Evolutionary conservation across 2,888 invertebrate genomes (phyloP), one percentile per base, ranked within the genome.

Genomic region (Aelia acuminata): DNA sequence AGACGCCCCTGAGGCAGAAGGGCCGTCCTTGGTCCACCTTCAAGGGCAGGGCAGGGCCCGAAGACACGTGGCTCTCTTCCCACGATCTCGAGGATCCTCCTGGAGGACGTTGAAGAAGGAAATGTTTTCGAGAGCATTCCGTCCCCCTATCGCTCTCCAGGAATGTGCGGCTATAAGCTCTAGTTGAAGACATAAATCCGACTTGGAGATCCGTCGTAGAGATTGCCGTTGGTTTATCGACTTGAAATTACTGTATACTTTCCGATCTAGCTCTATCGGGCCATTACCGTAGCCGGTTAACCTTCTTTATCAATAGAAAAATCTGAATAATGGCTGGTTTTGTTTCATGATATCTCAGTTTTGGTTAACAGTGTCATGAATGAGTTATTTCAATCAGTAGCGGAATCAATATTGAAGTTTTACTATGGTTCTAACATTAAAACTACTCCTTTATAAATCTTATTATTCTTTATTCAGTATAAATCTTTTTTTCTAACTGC

Each of bases 81-180:
- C 63, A 70, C 63, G 63, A 70, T 70, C 63, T 70, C 35, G 63
- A 70, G 63, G 63, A 70, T n/a, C n/a, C n/a, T n/a, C n/a, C n/a
- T n/a, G n/a, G n/a, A n/a, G n/a, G n/a, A n/a, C n/a, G 63, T 70
- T 35, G 5, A 35, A 8, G 35, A 35, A 7, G 63, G 2, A 70
- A 70, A 70, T 70, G 31, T 70, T 70, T 70, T 70, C 63, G 35
- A 70, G 63, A 35, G 8, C 63, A 70, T 70, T 70, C 63, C 63
- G 35, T 70, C 63, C 31, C 63, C 31, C 63, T 70, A 70, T 70
- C 63, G 63, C 63, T 70, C 31, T 1, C 35, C 10, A 31, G 63
- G 63, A 70, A 70, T 70, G 63, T 35, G 63, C 8, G 20, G 7
- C 31, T 70, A 70, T 70, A 70, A 70, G 15, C 35, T 70, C 31